phyloP scores from a whole-genome alignment of 2,888 invertebrate species.

The Agrochola circellaris region DNA sequence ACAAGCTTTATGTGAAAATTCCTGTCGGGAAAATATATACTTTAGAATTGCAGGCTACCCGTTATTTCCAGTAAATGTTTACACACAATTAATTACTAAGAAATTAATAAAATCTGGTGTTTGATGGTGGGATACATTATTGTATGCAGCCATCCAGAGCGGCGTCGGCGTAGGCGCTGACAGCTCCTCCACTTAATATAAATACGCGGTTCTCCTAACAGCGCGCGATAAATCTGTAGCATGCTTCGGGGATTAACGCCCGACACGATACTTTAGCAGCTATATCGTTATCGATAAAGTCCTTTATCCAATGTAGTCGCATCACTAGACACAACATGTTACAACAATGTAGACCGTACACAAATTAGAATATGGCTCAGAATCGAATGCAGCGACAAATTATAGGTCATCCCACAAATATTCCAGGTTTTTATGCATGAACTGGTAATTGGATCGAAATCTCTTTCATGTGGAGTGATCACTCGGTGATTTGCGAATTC shows the following conservation, averaged over 20 bases:
- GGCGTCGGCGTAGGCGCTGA: conserved; percentile 89
- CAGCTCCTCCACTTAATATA: conserved; percentile 90
- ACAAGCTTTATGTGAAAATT: conserved; percentile 3
- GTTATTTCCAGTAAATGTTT: conserved; percentile 29
- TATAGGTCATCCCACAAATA: conserved; percentile 74
- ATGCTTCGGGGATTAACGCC: conserved; percentile 76
- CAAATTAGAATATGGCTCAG: conserved; percentile 70
- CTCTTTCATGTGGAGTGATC: conserved; percentile 69
- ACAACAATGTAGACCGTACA: conserved; percentile 62
- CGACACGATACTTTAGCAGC: conserved; percentile 82
- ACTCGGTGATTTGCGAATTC: conserved; percentile 65
- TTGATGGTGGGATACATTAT: conserved; percentile 70
- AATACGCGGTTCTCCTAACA: conserved; percentile 88
- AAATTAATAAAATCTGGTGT: conserved; percentile 38
- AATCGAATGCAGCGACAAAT: conserved; percentile 64
- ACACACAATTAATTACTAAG: conserved; percentile 29
- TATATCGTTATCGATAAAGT: conserved; percentile 80
- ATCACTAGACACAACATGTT: conserved; percentile 71
- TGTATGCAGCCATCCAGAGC: conserved; percentile 86
- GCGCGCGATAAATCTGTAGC: conserved; percentile 86
- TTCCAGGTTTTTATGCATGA: conserved; percentile 74
- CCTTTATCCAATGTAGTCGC: conserved; percentile 75
- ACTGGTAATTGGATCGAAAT: conserved; percentile 70
- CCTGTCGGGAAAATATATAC: background rate
- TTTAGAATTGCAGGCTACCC: background rate